A percentile compares a stretch with the other conserved stretches of the same genome.
phyloP scores from a whole-genome alignment of 2,888 invertebrate genomes.

The Caradrina clavipalpis region DNA sequence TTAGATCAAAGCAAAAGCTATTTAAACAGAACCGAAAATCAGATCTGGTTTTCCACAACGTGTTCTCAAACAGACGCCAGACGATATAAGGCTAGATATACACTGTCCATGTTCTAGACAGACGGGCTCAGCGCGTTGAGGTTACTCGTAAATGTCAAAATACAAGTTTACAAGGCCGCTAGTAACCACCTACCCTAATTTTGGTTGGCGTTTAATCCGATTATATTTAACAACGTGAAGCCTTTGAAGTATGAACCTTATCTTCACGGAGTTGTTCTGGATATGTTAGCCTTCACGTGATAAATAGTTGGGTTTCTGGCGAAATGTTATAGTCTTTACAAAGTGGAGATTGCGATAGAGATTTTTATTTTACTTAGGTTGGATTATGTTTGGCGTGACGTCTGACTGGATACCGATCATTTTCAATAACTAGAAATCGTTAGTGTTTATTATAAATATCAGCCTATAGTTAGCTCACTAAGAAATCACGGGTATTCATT shows the following conservation, averaged over 20 bases:
- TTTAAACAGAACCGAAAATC: conserved; percentile 31
- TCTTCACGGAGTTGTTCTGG: conserved; percentile 44
- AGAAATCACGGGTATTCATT: too few species aligned
- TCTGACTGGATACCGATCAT: not conserved
- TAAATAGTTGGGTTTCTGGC: conserved; percentile 38
- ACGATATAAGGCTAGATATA: conserved; percentile 25
- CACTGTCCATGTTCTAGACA: conserved; percentile 31
- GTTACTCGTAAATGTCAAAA: conserved; percentile 73
- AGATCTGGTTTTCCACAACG: conserved; percentile 25
- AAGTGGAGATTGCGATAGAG: conserved; percentile 10
- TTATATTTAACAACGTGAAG: conserved; percentile 73
- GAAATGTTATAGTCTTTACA: conserved; percentile 32
- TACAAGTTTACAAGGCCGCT: conserved; percentile 71
- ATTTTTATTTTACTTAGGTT: conserved; percentile 4
- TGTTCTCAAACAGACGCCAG: conserved; percentile 15
- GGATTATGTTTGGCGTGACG: not conserved
- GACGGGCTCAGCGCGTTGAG: conserved; percentile 49
- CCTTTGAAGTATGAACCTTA: conserved; percentile 63
- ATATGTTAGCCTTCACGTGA: conserved; percentile 35
- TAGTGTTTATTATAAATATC: too few species aligned
- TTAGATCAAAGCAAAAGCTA: conserved; percentile 25
- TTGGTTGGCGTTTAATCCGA: conserved; percentile 73
- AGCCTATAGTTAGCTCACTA: too few species aligned
- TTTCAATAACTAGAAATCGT: not conserved
- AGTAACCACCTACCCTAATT: conserved; percentile 72